phyloP scores from a whole-genome alignment of 2,797 vertebrate species.

The Myotis vivesi region DNA sequence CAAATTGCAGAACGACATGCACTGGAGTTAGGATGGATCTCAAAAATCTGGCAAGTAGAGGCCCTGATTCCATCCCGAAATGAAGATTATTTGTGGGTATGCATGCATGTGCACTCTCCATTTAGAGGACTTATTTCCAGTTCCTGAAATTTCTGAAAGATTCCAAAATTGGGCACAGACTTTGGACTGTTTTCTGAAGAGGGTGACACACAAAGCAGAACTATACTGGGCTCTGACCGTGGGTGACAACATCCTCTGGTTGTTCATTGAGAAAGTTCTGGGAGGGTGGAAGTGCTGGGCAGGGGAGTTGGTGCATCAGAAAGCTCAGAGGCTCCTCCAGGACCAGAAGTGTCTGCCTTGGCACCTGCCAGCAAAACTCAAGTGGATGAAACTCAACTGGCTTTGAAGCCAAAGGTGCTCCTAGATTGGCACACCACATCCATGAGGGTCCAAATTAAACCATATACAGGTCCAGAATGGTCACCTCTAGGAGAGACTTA shows the following conservation, averaged over 20 bases:
- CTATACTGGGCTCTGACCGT: not conserved
- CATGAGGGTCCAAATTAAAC: not conserved
- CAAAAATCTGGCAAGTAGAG: not conserved
- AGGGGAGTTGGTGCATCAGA: not conserved
- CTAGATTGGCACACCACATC: not conserved
- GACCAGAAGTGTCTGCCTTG: not conserved
- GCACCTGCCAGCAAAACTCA: not conserved
- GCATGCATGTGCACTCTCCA: not conserved
- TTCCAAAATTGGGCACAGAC: not conserved
- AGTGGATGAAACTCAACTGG: not conserved
- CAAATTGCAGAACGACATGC: not conserved
- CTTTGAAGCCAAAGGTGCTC: not conserved
- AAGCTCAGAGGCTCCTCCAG: not conserved
- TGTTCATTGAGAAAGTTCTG: not conserved
- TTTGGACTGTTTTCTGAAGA: not conserved
- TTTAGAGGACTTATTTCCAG: not conserved
- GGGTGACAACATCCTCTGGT: not conserved
- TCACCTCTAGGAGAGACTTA: not conserved
- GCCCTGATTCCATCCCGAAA: not conserved
- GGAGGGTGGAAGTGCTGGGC: not conserved
- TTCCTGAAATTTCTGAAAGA: not conserved
- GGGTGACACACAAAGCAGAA: not conserved
- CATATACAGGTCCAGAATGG: not conserved
- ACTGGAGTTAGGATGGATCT: not conserved
- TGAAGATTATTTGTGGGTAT: not conserved